A percentile compares a stretch with the other conserved stretches of the same genome.
These are phyloP conservation scores for Troglohyphantes excavatus DNA, from an alignment of 2,888 invertebrate species.

Conservation along the genomic window DNA sequence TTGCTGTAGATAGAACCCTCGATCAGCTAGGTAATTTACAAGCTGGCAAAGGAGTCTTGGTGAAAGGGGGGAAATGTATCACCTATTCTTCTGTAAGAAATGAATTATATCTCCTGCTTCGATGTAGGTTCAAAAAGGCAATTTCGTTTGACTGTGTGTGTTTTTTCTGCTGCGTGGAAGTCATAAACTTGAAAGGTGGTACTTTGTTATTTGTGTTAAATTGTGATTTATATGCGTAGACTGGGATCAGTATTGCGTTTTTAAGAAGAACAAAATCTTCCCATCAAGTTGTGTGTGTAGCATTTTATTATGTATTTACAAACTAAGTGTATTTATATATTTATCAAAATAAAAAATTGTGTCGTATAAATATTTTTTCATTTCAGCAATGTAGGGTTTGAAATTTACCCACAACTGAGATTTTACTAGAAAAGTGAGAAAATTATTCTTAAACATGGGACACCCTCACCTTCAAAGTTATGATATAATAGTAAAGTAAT, in stretches of 20 bases:
- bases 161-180: constrained; percentile 14
- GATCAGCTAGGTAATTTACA: constrained; percentile 73
- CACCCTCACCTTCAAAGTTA: too few relatives aligned
- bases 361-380: too few relatives aligned
- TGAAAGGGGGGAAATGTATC: constrained; percentile 52
- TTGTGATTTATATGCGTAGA: background rate
- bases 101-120: constrained; percentile 61
- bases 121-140: constrained; percentile 40
- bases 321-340: too few relatives aligned
- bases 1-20: constrained; percentile 59
- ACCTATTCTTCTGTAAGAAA: constrained; percentile 65
- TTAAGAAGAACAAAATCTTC: too few relatives aligned
- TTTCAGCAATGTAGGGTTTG: too few relatives aligned
- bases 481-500: too few relatives aligned
- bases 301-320: too few relatives aligned
- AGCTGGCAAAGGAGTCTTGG: constrained; percentile 46
- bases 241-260: constrained; percentile 13
- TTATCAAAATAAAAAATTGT: too few relatives aligned
- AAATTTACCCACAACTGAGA: too few relatives aligned
- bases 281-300: too few relatives aligned
- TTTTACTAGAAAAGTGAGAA: too few relatives aligned
- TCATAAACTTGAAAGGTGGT: constrained; percentile 25
- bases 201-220: constrained; percentile 39
- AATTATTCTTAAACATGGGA: too few relatives aligned
- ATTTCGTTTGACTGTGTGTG: constrained; percentile 37